phyloP scores from a whole-genome alignment of 2,797 vertebrate species.

The Propithecus deckenii region DNA sequence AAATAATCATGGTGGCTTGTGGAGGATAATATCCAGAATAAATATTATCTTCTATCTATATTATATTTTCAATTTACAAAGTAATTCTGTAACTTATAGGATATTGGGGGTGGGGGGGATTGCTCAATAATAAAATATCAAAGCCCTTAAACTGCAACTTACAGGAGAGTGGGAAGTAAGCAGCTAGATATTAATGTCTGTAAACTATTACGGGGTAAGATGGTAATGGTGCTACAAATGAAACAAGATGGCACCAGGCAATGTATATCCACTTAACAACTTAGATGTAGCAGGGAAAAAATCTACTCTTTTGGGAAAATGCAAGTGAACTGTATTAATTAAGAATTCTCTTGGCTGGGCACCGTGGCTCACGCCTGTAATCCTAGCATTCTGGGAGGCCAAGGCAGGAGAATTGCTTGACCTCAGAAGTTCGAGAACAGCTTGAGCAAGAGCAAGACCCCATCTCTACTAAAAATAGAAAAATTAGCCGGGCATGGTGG shows the following conservation, averaged over 20 bases:
- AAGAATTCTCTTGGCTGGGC: neutral
- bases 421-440: too few species aligned
- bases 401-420: too few species aligned
- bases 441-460: too few species aligned
- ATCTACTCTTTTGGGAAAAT: neutral
- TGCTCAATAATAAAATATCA: neutral
- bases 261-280: neutral
- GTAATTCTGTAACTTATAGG: neutral
- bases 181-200: neutral
- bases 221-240: neutral
- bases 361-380: too few species aligned
- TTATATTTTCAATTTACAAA: conserved; percentile 41
- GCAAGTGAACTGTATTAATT: neutral
- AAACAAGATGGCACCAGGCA: neutral
- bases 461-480: too few species aligned
- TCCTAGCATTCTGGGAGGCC: too few species aligned
- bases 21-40: neutral
- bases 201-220: neutral
- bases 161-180: neutral
- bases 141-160: neutral
- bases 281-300: neutral
- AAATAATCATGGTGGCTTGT: neutral
- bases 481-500: too few species aligned
- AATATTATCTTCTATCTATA: conserved; percentile 1
- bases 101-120: neutral